phyloP scores from a whole-genome alignment of 2,113 vertebrate species.

The Notarius quadriscutis region DNA sequence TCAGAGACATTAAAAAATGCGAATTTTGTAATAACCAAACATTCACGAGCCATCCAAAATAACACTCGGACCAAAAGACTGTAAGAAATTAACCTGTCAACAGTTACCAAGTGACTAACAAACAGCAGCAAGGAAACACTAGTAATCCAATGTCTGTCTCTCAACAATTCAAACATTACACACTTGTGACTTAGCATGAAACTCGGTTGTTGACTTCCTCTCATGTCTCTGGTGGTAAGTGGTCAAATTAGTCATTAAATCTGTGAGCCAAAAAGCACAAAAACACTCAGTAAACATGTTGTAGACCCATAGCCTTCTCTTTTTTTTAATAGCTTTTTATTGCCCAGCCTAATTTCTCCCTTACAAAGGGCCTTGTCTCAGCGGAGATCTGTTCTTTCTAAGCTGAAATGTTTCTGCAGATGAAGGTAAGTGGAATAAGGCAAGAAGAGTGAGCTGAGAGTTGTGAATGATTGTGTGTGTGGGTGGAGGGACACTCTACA shows the following conservation, averaged over 20 bases:
- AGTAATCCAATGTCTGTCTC: neutral
- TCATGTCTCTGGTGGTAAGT: slow-evolving; percentile 6
- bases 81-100: slow-evolving; percentile 16
- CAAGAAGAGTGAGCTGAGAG: neutral
- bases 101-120: slow-evolving; percentile 30
- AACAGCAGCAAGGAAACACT: slow-evolving; percentile 27
- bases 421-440: neutral
- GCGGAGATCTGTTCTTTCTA: neutral
- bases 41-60: neutral
- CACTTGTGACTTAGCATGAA: neutral
- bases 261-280: neutral
- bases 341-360: neutral
- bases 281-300: slow-evolving; percentile 25
- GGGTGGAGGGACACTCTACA: neutral
- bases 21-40: neutral
- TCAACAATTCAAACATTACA: slow-evolving; percentile 28
- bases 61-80: neutral
- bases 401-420: neutral
- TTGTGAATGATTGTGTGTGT: neutral
- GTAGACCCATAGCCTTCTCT: neutral
- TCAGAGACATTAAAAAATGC: neutral
- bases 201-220: slow-evolving; percentile 6
- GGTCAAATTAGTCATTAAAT: slow-evolving; percentile 24
- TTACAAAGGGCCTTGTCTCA: neutral
- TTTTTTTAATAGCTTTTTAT: neutral